Base-by-base conservation (phyloP, 2,797 vertebrate genomes). In the Graptemys geographica region DNA sequence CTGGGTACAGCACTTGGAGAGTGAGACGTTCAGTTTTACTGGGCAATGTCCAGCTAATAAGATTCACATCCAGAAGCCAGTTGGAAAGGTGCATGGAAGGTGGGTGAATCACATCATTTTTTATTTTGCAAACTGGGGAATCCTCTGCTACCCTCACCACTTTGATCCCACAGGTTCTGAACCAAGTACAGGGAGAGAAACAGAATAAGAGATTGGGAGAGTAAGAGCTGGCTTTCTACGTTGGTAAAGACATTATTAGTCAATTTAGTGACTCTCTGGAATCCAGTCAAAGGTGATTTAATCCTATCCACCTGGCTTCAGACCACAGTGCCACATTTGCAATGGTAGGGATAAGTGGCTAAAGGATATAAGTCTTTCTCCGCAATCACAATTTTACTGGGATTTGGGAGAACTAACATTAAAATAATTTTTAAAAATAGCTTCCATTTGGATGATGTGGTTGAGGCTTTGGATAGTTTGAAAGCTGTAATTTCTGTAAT, bases 341-440 rank as follows among this genome's bases (percentile, higher is more conserved):
- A 93, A 79, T 2, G 62, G 11, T 87, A 95, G 91, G 7, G 74
- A 55, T 92, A 86, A 84, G 33, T 94, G 69, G n/a, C 78, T 88
- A 89, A 86, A 49, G 28, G 78, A 53, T 84, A 81, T 47, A 87
- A 79, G 10, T 87, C 18, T 5, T 90, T 23, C n/a, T 84, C 72
- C 62, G 9, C 33, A 53, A 6, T 92, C 94, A 53, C 16, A 90
- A 62, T 92, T 82, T 83, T 81, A 59, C 52, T 87, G 33, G 81
- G 79, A 23, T 94, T 96, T 90, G 81, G 79, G 10, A 93, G 53
- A 62, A 0, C 19, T 53, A 33, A 69, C 41, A 41, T n/a, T 84
- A 91, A 94, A 93, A 89, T 51, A 84, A 80, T 86, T 92, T 57
- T n/a, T 27, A 79, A 27, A 92, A 81, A 78, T 41, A 90, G 3